Conservation (phyloP, 2,888 invertebrate genomes). For the Bimastos eiseni region DNA sequence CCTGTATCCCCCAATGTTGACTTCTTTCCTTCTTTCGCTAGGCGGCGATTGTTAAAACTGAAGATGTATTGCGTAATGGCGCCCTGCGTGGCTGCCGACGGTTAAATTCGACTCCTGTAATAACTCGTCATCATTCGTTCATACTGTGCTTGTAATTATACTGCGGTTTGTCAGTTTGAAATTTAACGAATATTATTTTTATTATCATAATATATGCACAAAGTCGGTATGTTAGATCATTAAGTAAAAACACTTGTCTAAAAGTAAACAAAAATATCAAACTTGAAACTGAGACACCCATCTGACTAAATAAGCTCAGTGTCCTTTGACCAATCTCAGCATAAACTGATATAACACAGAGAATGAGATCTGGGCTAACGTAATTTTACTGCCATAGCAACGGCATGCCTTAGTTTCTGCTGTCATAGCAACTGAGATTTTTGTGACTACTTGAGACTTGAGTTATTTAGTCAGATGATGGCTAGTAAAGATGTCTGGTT, state of each 20-base stretch:
- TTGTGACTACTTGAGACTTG: background rate
- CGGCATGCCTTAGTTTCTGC: background rate
- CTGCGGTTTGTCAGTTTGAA: too few relatives aligned
- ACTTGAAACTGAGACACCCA: background rate
- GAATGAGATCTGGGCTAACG: background rate
- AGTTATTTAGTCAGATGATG: background rate
- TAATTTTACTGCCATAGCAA: background rate
- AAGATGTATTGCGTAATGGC: too few relatives aligned
- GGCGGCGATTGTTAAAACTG: too few relatives aligned
- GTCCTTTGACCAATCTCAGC: background rate
- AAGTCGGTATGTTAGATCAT: background rate
- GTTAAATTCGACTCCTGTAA: too few relatives aligned
- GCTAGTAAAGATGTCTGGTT: background rate
- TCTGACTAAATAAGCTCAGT: conserved; percentile 1
- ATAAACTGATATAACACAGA: background rate
- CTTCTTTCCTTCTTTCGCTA: too few relatives aligned
- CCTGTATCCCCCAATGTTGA: too few relatives aligned
- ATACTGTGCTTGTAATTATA: too few relatives aligned
- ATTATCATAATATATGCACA: background rate
- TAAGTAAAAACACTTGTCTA: background rate
- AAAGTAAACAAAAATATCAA: too few relatives aligned
- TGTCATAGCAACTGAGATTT: background rate
- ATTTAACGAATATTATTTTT: too few relatives aligned
- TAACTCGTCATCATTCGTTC: too few relatives aligned
- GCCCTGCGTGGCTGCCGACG: too few relatives aligned